Evolutionary conservation across 2,797 vertebrate species (phyloP).

Genomic region (Agapornis canus): DNA sequence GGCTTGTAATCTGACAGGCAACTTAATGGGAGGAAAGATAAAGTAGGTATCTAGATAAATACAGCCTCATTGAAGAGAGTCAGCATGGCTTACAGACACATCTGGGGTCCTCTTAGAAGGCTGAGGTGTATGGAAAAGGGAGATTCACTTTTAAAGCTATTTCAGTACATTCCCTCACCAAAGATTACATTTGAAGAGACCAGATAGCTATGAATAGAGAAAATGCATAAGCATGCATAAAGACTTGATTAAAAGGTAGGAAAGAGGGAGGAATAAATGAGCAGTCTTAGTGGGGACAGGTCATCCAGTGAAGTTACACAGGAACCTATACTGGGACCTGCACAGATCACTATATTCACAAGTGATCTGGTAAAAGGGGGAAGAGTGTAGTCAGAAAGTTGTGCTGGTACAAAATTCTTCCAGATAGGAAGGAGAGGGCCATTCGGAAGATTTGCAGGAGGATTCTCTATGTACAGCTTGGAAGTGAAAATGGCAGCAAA

Average conservation of each 20-base stretch:
- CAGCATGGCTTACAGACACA: not conserved
- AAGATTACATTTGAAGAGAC: not conserved
- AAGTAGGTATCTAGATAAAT: not conserved
- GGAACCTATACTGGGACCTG: not conserved
- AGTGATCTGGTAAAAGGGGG: not conserved
- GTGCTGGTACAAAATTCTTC: not conserved
- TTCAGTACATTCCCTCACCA: not conserved
- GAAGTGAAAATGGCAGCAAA: not conserved
- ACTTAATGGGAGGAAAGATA: not conserved
- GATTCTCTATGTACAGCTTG: not conserved
- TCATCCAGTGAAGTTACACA: not conserved
- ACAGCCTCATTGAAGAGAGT: not conserved
- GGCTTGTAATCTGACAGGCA: not conserved
- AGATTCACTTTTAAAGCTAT: not conserved
- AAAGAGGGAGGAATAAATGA: not conserved
- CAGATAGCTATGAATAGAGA: not conserved
- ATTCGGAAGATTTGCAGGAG: not conserved
- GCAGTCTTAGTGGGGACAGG: not conserved
- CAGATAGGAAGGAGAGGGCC: not conserved
- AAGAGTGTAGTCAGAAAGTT: not conserved
- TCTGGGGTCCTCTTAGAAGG: not conserved
- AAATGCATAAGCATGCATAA: not conserved
- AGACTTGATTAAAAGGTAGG: not conserved
- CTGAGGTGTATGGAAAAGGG: accelerated
- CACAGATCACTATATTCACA: not conserved